A percentile compares a stretch with the other conserved stretches of the same genome.
These are phyloP conservation scores for Montipora cactus DNA, from an alignment of 64 coral and sea anemone species.

Conservation along the genomic window DNA sequence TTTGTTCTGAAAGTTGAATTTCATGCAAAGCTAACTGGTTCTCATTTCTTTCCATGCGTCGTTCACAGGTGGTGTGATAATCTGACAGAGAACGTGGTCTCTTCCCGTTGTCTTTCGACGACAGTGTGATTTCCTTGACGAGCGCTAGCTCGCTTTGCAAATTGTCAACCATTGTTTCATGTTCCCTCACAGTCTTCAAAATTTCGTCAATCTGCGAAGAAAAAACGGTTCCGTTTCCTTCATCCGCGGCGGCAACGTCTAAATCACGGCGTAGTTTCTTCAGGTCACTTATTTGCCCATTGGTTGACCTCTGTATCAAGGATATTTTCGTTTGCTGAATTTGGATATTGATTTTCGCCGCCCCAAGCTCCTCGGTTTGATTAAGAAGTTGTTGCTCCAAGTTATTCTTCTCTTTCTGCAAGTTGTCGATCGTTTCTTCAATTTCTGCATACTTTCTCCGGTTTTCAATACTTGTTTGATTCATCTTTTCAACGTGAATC, in stretches of 20 bases:
- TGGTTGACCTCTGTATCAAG: background rate
- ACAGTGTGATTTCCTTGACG: background rate
- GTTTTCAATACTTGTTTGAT: background rate
- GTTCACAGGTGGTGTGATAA: background rate
- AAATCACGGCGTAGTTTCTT: conserved; percentile 4
- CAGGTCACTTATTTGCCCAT: background rate
- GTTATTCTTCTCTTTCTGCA: background rate
- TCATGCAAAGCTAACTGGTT: conserved; percentile 37
- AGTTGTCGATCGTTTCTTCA: background rate
- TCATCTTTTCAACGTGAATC: conserved; percentile 14
- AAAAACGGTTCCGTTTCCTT: background rate
- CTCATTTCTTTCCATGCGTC: conserved; percentile 41
- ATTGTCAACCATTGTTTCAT: background rate
- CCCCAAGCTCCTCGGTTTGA: conserved; percentile 37
- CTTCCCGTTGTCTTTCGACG: background rate
- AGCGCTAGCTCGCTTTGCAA: background rate
- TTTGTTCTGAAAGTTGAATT: conserved; percentile 35
- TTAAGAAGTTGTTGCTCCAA: conserved; percentile 1
- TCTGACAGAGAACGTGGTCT: background rate
- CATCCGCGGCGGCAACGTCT: background rate
- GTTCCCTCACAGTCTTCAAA: background rate
- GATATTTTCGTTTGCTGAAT: conserved; percentile 33
- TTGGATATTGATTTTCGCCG: background rate
- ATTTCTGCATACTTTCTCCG: background rate
- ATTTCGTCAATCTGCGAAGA: conserved; percentile 24